Evolutionary conservation across 2,113 vertebrate species (phyloP).

Genomic region (Gymnorhina tibicen): DNA sequence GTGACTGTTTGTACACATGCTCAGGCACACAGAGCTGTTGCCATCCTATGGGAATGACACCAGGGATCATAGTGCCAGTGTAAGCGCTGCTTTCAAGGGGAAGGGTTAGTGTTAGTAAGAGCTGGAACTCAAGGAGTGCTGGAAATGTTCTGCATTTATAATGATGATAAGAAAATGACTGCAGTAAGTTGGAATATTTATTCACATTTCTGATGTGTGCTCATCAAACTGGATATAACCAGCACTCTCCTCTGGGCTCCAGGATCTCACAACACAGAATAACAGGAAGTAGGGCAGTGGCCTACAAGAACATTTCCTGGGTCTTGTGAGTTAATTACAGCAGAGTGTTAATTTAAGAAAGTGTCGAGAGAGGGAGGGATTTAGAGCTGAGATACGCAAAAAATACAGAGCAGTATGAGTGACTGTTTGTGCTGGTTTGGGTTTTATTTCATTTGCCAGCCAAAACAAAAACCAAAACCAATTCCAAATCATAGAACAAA

Average conservation of each 20-base stretch:
- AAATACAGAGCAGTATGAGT: not conserved
- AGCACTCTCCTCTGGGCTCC: not conserved
- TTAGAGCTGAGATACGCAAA: not conserved
- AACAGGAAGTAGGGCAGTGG: not conserved
- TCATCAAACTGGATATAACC: not conserved
- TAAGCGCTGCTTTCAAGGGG: fast-evolving
- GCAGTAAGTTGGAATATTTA: not conserved
- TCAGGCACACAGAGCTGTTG: fast-evolving
- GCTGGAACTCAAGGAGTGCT: not conserved
- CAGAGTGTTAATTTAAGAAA: not conserved
- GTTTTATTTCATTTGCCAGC: not conserved
- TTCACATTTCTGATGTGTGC: not conserved
- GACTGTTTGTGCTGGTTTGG: not conserved
- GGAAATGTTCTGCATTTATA: not conserved
- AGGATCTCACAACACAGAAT: not conserved
- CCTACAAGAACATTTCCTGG: not conserved
- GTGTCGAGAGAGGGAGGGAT: not conserved
- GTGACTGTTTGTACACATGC: fast-evolving
- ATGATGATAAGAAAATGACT: not conserved
- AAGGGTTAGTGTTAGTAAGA: not conserved
- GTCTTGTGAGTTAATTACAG: not conserved
- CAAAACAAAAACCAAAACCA: not conserved
- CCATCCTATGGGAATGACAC: not conserved
- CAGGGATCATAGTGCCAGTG: not conserved
- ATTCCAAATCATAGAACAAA: not conserved